phyloP scores from a whole-genome alignment of 2,797 vertebrate genomes.

The Apodemus agrarius region DNA sequence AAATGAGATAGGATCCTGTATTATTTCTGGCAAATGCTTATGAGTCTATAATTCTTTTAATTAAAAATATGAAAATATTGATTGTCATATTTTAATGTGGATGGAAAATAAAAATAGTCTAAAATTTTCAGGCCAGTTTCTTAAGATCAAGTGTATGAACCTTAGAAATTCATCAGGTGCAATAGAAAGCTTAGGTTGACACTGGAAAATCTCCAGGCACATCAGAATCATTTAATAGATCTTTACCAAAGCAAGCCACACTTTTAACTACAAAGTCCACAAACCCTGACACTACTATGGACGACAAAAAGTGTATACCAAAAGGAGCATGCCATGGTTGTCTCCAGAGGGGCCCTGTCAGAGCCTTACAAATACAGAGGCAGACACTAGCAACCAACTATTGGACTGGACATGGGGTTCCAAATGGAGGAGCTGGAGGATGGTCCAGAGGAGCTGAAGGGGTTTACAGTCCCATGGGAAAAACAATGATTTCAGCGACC shows the following conservation, averaged over 20 bases:
- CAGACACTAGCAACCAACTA: too few species aligned
- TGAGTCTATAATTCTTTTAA: not conserved
- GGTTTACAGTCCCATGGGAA: too few species aligned
- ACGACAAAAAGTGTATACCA: too few species aligned
- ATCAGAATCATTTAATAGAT: not conserved
- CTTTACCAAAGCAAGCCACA: not conserved
- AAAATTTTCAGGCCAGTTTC: not conserved
- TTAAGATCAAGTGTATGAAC: not conserved
- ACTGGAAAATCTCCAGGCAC: not conserved
- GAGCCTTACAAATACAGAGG: too few species aligned
- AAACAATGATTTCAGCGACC: too few species aligned
- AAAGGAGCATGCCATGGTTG: too few species aligned
- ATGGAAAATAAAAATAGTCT: not conserved
- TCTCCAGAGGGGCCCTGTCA: too few species aligned
- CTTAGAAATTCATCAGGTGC: not conserved
- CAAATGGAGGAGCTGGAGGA: too few species aligned
- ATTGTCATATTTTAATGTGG: not conserved
- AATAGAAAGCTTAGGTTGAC: not conserved
- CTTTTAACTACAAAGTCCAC: not conserved
- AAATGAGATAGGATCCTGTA: not conserved
- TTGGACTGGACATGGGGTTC: too few species aligned
- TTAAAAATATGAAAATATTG: conserved; percentile 25
- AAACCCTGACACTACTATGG: too few species aligned
- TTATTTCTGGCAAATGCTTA: not conserved
- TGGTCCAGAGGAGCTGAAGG: too few species aligned